A percentile compares a stretch with the other conserved stretches of the same genome.
phyloP scores from a whole-genome alignment of 2,797 vertebrate species.

The Onychomys arenicola region DNA sequence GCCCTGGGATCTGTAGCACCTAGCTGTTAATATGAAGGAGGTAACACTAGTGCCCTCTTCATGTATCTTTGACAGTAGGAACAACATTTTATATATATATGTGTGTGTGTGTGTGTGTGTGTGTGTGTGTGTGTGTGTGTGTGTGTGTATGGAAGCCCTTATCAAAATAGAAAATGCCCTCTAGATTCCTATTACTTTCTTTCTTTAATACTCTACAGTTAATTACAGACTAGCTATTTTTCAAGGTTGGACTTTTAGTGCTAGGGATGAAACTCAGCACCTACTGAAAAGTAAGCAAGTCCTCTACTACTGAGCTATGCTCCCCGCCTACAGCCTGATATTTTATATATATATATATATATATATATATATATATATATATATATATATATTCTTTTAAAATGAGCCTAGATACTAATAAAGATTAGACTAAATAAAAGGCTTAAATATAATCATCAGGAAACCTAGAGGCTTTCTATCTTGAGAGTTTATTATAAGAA shows the following conservation, averaged over 20 bases:
- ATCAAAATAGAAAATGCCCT: conserved; percentile 39
- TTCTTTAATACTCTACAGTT: conserved; percentile 54
- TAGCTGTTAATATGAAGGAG: background rate
- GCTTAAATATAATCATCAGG: conserved; percentile 30
- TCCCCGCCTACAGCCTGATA: background rate
- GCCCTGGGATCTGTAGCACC: background rate
- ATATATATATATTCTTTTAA: conserved; percentile 18
- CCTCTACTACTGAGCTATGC: background rate
- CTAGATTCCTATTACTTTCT: background rate
- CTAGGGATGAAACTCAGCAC: background rate
- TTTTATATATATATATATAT: background rate
- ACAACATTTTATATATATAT: background rate
- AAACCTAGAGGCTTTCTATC: conserved; percentile 39
- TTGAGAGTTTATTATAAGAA: conserved; percentile 24
- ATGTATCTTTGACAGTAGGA: background rate
- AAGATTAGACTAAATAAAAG: conserved; percentile 23
- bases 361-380: too few species aligned
- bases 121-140: too few species aligned
- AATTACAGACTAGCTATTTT: conserved; percentile 29
- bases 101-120: too few species aligned
- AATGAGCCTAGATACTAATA: conserved; percentile 48
- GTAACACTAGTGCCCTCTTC: conserved; percentile 5
- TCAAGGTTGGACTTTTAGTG: background rate
- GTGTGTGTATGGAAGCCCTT: background rate
- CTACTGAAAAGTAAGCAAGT: background rate